phyloP scores from a whole-genome alignment of 2,888 invertebrate genomes.

The Lymantria dispar region DNA sequence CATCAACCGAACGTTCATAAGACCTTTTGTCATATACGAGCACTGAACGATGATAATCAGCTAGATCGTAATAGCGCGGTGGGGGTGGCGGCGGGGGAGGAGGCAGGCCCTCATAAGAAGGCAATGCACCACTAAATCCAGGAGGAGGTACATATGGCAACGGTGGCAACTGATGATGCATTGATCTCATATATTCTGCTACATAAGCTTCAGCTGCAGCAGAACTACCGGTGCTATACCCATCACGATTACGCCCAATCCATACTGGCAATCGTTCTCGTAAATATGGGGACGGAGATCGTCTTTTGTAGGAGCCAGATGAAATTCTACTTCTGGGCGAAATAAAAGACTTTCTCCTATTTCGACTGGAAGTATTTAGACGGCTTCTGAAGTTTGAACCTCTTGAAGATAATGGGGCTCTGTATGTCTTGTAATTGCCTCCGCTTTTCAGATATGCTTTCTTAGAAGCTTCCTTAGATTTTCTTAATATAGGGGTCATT shows the following conservation, averaged over 20 bases:
- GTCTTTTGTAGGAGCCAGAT: constrained; percentile 76
- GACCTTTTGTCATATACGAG: constrained; percentile 87
- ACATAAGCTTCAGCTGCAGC: constrained; percentile 93
- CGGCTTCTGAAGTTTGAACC: constrained; percentile 78
- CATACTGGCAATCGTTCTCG: constrained; percentile 84
- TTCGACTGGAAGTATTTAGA: constrained; percentile 72
- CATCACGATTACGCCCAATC: constrained; percentile 81
- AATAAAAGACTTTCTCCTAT: constrained; percentile 84
- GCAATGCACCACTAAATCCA: constrained; percentile 73
- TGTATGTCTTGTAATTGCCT: constrained; percentile 75
- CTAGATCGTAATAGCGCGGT: constrained; percentile 86
- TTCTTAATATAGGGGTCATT: constrained; percentile 92
- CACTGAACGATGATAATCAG: constrained; percentile 88
- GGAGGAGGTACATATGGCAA: constrained; percentile 89
- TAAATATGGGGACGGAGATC: constrained; percentile 83
- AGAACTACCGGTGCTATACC: constrained; percentile 65
- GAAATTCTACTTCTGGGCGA: constrained; percentile 84
- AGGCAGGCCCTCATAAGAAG: constrained; percentile 84
- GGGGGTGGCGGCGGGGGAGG: constrained; percentile 87
- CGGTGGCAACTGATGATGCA: constrained; percentile 93
- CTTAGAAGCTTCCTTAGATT: constrained; percentile 92
- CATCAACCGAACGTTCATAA: constrained; percentile 94
- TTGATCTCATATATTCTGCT: constrained; percentile 93
- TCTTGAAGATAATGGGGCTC: constrained; percentile 69
- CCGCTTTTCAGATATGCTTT: constrained; percentile 79